These are phyloP conservation scores for Leptinotarsa texana DNA, from an alignment of 1,140 invertebrate genomes.

Conservation along the genomic window DNA sequence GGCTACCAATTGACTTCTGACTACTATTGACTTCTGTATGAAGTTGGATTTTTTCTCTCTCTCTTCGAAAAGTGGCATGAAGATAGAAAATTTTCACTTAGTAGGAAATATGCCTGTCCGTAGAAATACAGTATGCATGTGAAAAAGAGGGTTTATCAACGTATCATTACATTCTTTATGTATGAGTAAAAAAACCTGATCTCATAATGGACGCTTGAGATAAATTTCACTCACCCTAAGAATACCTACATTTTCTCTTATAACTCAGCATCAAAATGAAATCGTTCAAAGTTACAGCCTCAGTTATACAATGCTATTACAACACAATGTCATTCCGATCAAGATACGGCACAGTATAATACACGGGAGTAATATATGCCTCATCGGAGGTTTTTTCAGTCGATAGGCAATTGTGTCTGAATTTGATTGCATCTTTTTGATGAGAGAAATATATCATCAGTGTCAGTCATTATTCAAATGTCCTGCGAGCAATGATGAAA, in stretches of 20 bases:
- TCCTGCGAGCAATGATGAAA: slow-evolving; percentile 6
- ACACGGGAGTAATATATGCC: slow-evolving; percentile 15
- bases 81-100: too few species aligned
- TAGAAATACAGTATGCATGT: too few species aligned
- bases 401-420: slow-evolving; percentile 13
- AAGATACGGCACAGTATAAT: neutral
- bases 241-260: neutral
- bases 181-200: too few species aligned
- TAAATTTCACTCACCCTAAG: too few species aligned
- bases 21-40: too few species aligned
- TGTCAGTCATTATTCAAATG: slow-evolving; percentile 13
- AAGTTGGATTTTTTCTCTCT: too few species aligned
- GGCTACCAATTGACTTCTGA: too few species aligned
- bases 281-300: neutral
- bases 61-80: too few species aligned
- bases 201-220: too few species aligned
- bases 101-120: too few species aligned
- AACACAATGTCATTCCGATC: slow-evolving; percentile 11
- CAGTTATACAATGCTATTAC: slow-evolving; percentile 3
- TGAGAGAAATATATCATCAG: slow-evolving; percentile 12
- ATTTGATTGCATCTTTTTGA: slow-evolving; percentile 19
- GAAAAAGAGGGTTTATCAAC: too few species aligned
- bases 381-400: slow-evolving; percentile 7
- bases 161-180: too few species aligned
- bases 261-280: slow-evolving; percentile 1